Evolutionary conservation across 2,113 vertebrate genomes (phyloP).

Genomic region (Rhadina sibilatrix): DNA sequence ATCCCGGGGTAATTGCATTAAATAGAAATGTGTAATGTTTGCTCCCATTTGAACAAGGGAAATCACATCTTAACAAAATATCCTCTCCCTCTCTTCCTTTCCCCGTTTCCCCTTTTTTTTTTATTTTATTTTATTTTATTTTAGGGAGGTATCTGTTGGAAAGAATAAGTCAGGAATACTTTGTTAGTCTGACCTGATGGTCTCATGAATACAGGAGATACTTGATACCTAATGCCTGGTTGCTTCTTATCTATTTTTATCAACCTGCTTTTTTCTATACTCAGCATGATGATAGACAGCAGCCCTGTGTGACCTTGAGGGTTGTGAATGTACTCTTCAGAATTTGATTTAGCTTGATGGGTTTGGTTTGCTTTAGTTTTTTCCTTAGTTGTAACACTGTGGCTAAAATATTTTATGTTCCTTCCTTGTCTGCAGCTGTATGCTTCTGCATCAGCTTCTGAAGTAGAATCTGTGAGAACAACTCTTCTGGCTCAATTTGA

Average conservation of each 20-base stretch:
- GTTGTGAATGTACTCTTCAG: not conserved
- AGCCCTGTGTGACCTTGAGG: not conserved
- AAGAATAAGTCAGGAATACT: not conserved
- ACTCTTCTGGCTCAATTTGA: conserved; percentile 63
- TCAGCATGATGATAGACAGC: not conserved
- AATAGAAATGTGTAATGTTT: not conserved
- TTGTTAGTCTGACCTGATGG: not conserved
- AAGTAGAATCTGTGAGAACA: conserved; percentile 70
- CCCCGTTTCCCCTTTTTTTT: not conserved
- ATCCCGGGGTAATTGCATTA: not conserved
- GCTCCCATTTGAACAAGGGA: not conserved
- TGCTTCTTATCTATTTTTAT: not conserved
- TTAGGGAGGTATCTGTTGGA: not conserved
- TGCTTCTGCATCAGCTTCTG: conserved; percentile 42
- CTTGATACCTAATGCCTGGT: not conserved
- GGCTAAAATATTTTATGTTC: not conserved
- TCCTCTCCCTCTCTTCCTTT: not conserved
- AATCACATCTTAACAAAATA: not conserved
- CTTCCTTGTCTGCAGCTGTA: conserved; percentile 15
- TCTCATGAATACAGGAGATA: not conserved
- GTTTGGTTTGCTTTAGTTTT: not conserved
- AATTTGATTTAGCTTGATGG: not conserved
- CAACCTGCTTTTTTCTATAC: not conserved
- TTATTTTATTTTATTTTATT: not conserved
- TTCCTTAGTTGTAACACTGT: not conserved